Percentiles rank a stretch among this genome's conserved stretches.
phyloP scores from a whole-genome alignment of 2,888 invertebrate genomes.

The Pycnomerus fuliginosus region DNA sequence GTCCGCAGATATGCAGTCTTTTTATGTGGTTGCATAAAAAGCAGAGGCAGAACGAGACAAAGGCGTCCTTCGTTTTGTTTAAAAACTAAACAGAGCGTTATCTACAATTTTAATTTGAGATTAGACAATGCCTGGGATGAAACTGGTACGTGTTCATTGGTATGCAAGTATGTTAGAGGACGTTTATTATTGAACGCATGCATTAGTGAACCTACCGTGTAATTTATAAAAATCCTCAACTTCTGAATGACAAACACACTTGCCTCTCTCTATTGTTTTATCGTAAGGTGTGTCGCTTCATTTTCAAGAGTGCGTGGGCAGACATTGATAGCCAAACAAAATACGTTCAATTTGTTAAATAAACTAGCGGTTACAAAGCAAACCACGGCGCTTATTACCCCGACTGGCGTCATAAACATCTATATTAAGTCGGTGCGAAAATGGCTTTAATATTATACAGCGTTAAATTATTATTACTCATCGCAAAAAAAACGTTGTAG shows the following conservation, averaged over 20 bases:
- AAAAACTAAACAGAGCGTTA: conserved; percentile 12
- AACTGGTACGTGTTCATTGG: conserved; percentile 17
- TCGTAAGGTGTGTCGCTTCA: conserved; percentile 24
- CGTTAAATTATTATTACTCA: conserved; percentile 17
- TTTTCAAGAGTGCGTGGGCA: conserved; percentile 21
- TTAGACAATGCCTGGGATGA: conserved; percentile 12
- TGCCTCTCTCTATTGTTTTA: conserved; percentile 27
- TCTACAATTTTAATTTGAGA: conserved; percentile 16
- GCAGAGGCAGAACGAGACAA: too few relatives aligned
- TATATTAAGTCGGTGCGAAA: conserved; percentile 26
- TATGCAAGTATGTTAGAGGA: conserved; percentile 13
- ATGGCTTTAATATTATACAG: conserved; percentile 17
- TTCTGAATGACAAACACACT: conserved; percentile 26
- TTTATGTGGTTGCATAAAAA: too few relatives aligned
- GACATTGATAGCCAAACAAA: conserved; percentile 27
- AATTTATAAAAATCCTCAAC: conserved; percentile 20
- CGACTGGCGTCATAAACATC: conserved; percentile 22
- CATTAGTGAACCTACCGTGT: conserved; percentile 11
- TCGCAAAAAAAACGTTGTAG: conserved; percentile 9
- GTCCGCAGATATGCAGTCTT: too few relatives aligned
- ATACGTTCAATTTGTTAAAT: conserved; percentile 26
- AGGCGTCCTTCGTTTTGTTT: too few relatives aligned
- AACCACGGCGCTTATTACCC: conserved; percentile 18
- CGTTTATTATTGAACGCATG: conserved; percentile 9
- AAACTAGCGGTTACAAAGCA: conserved; percentile 19